Percentiles rank a stretch among this genome's conserved stretches.
Evolutionary conservation across 2,113 vertebrate species (phyloP).

Genomic region (Sylvilagus bachmani): DNA sequence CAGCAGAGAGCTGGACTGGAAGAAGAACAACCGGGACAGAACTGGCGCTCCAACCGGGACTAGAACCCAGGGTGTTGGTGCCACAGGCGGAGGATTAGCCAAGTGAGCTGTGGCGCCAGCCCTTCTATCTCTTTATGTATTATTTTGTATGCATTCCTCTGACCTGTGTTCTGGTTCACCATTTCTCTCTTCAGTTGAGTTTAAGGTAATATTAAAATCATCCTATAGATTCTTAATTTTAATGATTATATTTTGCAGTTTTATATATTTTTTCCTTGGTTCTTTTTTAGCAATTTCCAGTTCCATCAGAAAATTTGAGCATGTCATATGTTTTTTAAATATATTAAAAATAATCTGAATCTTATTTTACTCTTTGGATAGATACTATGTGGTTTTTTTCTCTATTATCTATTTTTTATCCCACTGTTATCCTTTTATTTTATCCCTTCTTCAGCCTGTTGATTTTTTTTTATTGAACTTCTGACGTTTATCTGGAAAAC

Average conservation of each 20-base stretch:
- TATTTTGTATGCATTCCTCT: constrained; percentile 29
- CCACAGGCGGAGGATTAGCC: too few relatives aligned
- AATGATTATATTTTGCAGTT: background rate
- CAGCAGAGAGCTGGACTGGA: too few relatives aligned
- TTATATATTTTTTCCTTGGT: too few relatives aligned
- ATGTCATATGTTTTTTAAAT: background rate
- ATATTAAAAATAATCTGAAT: constrained; percentile 4
- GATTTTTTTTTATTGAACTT: background rate
- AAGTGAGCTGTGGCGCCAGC: too few relatives aligned
- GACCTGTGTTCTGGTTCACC: background rate
- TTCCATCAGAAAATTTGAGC: background rate
- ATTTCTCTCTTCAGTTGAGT: background rate
- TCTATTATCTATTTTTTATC: background rate
- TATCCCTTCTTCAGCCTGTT: background rate
- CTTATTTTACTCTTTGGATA: background rate
- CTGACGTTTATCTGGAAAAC: background rate
- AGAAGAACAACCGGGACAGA: too few relatives aligned
- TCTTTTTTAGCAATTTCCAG: background rate
- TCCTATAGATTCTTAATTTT: constrained; percentile 26
- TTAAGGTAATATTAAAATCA: background rate
- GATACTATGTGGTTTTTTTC: background rate
- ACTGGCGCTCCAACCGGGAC: too few relatives aligned
- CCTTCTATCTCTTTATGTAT: background rate
- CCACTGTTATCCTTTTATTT: background rate
- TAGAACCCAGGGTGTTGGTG: too few relatives aligned